Percentiles rank a stretch among this genome's conserved stretches.
phyloP scores from a whole-genome alignment of 2,797 vertebrate genomes.

The Poecilia velifera region DNA sequence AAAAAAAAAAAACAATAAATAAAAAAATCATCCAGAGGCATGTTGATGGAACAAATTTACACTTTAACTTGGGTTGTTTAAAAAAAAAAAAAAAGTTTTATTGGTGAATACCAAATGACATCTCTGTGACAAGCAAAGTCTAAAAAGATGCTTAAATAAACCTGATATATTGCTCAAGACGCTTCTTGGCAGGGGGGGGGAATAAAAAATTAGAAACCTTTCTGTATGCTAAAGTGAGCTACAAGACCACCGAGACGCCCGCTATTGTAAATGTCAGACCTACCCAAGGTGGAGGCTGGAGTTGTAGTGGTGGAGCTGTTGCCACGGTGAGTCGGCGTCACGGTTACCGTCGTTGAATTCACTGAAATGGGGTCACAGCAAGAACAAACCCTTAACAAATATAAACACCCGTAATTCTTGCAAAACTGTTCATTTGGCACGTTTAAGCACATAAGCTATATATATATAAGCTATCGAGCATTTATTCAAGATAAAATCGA shows the following conservation, averaged over 20 bases:
- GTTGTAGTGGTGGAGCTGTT: not conserved
- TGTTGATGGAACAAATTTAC: not conserved
- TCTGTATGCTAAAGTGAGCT: not conserved
- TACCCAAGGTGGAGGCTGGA: constrained; percentile 47
- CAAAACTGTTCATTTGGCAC: not conserved
- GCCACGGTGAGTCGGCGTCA: constrained; percentile 25
- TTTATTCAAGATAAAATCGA: not conserved
- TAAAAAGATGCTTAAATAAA: not conserved
- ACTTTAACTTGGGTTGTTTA: not conserved
- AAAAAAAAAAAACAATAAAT: not conserved
- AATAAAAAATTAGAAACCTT: not conserved
- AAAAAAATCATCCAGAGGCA: not conserved
- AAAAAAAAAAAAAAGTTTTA: too few species aligned
- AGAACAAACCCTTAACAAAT: constrained; percentile 21
- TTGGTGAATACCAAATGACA: not conserved
- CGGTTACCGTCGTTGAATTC: not conserved
- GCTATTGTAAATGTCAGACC: constrained; percentile 3
- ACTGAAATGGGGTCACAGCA: constrained; percentile 19
- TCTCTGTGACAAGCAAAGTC: not conserved
- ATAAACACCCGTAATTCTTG: constrained; percentile 10
- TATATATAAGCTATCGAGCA: too few species aligned
- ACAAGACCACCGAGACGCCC: not conserved
- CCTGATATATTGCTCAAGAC: not conserved
- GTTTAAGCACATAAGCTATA: not conserved
- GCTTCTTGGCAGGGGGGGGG: too few species aligned